phyloP scores from a whole-genome alignment of 2,113 vertebrate species.

The Bostrychus sinensis region DNA sequence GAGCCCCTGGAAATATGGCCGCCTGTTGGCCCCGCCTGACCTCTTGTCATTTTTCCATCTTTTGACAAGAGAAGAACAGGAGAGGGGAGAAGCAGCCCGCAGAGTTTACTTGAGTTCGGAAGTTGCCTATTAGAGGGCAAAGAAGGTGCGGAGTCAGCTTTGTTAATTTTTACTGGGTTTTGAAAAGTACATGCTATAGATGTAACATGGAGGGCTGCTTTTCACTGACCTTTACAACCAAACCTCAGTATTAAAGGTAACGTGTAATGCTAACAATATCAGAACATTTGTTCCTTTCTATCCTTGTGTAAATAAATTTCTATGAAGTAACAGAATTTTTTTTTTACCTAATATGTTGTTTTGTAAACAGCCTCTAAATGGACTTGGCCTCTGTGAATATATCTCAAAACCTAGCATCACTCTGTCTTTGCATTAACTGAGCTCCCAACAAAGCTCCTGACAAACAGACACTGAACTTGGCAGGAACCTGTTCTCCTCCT shows the following conservation, averaged over 20 bases:
- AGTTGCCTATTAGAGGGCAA: not conserved
- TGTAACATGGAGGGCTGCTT: not conserved
- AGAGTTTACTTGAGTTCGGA: conserved; percentile 46
- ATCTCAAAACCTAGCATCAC: too few relatives aligned
- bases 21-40: conserved; percentile 40
- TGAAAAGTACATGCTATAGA: not conserved
- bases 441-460: too few relatives aligned
- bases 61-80: conserved; percentile 35
- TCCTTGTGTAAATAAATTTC: too few relatives aligned
- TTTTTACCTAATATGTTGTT: too few relatives aligned
- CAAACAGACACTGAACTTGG: conserved; percentile 39
- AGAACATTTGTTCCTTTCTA: too few relatives aligned
- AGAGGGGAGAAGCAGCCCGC: conserved; percentile 22
- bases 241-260: too few relatives aligned
- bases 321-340: too few relatives aligned
- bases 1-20: conserved; percentile 64
- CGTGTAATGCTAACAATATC: too few relatives aligned
- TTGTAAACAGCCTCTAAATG: too few relatives aligned
- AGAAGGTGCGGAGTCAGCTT: not conserved
- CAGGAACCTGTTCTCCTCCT: conserved; percentile 22
- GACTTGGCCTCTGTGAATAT: too few relatives aligned
- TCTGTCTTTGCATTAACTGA: too few relatives aligned
- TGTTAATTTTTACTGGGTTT: conserved; percentile 14
- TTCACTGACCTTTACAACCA: not conserved
- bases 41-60: conserved; percentile 51